Evolutionary conservation across 2,113 vertebrate species (phyloP).

Genomic region (Sminthopsis crassicaudata): DNA sequence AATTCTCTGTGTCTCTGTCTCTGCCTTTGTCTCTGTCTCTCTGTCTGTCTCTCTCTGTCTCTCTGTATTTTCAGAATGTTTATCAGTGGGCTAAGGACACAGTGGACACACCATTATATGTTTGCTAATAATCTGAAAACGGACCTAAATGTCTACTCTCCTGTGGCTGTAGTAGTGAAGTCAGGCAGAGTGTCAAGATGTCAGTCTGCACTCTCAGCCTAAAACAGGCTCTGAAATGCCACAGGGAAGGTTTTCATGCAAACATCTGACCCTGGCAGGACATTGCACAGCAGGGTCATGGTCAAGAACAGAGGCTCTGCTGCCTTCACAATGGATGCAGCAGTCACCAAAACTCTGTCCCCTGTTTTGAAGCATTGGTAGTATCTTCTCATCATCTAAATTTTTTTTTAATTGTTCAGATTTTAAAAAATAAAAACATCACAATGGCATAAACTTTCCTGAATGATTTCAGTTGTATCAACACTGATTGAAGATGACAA

Average conservation of each 20-base stretch:
- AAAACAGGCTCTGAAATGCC: neutral
- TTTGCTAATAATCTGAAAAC: neutral
- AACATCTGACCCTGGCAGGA: neutral
- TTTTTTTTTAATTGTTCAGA: neutral
- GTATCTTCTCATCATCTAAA: neutral
- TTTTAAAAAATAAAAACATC: neutral
- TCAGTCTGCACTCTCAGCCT: neutral
- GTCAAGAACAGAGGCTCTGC: neutral
- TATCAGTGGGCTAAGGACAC: neutral
- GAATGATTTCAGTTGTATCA: neutral
- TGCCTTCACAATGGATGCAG: neutral
- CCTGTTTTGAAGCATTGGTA: neutral
- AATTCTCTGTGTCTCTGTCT: no score
- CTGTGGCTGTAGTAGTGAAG: neutral
- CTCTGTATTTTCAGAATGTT: neutral
- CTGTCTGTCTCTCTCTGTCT: no score
- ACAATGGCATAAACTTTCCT: neutral
- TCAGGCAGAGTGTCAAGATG: neutral
- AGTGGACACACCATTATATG: neutral
- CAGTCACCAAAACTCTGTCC: neutral
- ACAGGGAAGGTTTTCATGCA: slow-evolving; percentile 10
- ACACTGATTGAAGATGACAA: neutral
- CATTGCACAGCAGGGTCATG: neutral
- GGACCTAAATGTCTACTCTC: neutral
- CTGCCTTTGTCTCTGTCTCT: no score